Evolutionary conservation across 2,888 invertebrate species (phyloP), one percentile per base, ranked within the genome.

Genomic region (Boloria euphrosyne): DNA sequence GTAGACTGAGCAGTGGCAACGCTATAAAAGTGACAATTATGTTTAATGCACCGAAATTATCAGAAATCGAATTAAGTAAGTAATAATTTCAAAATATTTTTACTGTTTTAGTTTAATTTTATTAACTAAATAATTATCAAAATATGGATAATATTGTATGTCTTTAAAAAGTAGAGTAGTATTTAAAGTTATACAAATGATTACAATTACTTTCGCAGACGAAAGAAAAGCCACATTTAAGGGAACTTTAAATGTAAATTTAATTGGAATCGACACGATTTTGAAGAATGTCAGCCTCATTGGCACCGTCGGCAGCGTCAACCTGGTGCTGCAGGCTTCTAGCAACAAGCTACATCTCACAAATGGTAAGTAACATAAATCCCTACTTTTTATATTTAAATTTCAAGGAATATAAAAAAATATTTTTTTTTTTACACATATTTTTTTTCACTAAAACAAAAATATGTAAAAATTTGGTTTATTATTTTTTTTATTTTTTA

Each of bases 11-110:
- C 0, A 81, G 76, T 47, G 90, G 88, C 0, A 90, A 87, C 54
- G 92, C 90, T 13, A 86, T 91, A 16, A 85, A 76, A 73, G 86
- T 89, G 2, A 80, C 84, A 0, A 76, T 91, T 1, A 81, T 78
- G 44, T 90, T 90, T 62, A 83, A 75, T 51, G 82, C 90, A 6
- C 90, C 91, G 0, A 83, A 78, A 60, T 74, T 89, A 43, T 74
- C 80, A 1, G 85, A 86, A 51, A 70, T 80, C 46, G 78, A 84
- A 65, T 72, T 78, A 53, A 70, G 89, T 90, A 69, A 81, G 85
- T 77, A 60, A 43, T 14, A 43, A 14, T 51, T 58, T 17, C 2
- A 16, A 53, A 4, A 22, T 18, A 51, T 16, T n/a, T 47, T 2
- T n/a, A 47, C 16, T 47, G 5, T n/a, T 3, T 47, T n/a, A 47